phyloP scores from a whole-genome alignment of 1,140 invertebrate genomes.

The Reticulitermes speratus region DNA sequence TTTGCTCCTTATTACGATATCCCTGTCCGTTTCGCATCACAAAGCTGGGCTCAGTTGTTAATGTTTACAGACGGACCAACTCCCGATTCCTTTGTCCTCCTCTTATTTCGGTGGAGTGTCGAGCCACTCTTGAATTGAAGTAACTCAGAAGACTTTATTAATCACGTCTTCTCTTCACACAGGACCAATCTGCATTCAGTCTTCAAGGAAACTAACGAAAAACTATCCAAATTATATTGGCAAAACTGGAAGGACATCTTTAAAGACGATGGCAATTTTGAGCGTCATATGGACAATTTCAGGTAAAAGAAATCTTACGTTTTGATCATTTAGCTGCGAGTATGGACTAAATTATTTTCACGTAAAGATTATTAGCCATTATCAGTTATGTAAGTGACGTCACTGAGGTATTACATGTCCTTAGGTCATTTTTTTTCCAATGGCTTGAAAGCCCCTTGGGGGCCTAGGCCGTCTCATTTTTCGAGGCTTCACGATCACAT shows the following conservation, averaged over 20 bases:
- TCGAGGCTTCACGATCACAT: no score
- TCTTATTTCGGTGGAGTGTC: no score
- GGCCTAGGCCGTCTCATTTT: no score
- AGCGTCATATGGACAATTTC: not conserved
- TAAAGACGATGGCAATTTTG: not conserved
- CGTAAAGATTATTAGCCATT: not conserved
- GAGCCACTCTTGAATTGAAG: no score
- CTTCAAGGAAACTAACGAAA: conserved; percentile 17
- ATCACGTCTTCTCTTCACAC: not conserved
- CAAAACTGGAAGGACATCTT: not conserved
- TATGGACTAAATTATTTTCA: no score
- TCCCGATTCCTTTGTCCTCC: no score
- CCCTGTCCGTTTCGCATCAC: no score
- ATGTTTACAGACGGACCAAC: no score
- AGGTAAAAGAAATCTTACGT: not conserved
- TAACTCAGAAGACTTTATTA: not conserved
- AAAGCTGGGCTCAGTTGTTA: no score
- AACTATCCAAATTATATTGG: not conserved
- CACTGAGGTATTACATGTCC: not conserved
- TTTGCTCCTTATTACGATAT: no score
- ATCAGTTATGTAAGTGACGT: not conserved
- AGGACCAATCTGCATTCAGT: not conserved
- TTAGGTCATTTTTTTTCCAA: no score
- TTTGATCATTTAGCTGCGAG: not conserved
- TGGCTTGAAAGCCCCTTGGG: no score